Percentiles rank a stretch among this genome's conserved stretches.
Evolutionary conservation across 2,888 invertebrate genomes (phyloP).

Genomic region (Synanthedon myopaeformis): DNA sequence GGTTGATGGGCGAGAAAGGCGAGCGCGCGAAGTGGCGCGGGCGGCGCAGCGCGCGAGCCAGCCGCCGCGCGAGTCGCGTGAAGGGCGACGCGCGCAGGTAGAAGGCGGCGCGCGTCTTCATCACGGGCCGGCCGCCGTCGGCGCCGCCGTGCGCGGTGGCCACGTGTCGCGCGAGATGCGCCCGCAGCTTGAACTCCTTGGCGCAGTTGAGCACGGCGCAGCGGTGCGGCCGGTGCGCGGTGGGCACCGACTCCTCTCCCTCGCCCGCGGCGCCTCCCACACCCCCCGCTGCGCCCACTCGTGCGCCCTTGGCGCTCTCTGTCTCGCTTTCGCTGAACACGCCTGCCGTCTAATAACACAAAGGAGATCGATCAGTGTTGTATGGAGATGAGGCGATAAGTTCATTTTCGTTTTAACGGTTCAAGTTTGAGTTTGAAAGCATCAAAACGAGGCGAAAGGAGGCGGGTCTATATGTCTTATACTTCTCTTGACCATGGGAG

Average conservation of each 20-base stretch:
- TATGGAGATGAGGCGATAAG: too few species aligned
- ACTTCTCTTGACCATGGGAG: too few species aligned
- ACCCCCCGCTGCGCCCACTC: constrained; percentile 52
- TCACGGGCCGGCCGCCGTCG: constrained; percentile 84
- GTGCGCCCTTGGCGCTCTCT: constrained; percentile 40
- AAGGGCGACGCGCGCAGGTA: constrained; percentile 92
- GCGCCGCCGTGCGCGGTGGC: constrained; percentile 89
- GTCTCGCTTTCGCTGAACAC: constrained; percentile 59
- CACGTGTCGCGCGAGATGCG: constrained; percentile 93
- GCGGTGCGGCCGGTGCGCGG: constrained; percentile 81
- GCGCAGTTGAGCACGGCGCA: constrained; percentile 93
- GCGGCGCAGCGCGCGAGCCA: constrained; percentile 84
- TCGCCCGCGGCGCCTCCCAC: constrained; percentile 39
- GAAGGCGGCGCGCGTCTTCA: constrained; percentile 97
- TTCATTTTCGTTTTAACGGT: too few species aligned
- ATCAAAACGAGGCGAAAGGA: too few species aligned
- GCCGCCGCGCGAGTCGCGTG: constrained; percentile 88
- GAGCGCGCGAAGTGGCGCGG: constrained; percentile 90
- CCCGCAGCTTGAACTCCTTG: constrained; percentile 95
- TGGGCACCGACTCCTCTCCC: constrained; percentile 63
- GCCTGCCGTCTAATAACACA: constrained; percentile 43
- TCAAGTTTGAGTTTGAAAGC: too few species aligned
- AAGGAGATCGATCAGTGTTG: background rate
- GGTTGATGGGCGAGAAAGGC: constrained; percentile 83
- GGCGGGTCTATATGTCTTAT: too few species aligned